phyloP scores from a whole-genome alignment of 2,888 invertebrate species.

The Eugnorisma glareosa region DNA sequence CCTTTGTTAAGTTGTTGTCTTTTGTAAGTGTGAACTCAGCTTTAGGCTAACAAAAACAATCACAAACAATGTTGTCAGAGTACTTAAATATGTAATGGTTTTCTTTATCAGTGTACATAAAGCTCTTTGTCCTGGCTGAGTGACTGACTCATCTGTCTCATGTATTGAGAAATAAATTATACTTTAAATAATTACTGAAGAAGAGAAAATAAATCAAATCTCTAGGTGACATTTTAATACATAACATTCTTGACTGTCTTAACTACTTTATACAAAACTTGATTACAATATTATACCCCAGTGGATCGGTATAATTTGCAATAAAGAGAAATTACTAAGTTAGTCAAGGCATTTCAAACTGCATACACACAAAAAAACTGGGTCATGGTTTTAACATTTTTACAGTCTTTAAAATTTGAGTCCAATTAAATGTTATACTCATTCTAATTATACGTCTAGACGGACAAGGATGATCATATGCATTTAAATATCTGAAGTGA shows the following conservation, averaged over 20 bases:
- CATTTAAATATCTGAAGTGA: conserved; percentile 1
- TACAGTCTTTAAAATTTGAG: not conserved
- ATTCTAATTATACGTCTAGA: not conserved
- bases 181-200: not conserved
- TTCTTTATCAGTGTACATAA: conserved; percentile 59
- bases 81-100: conserved; percentile 53
- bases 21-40: conserved; percentile 22
- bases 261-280: not conserved
- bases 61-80: conserved; percentile 53
- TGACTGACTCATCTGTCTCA: conserved; percentile 52
- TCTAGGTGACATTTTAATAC: not conserved
- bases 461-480: not conserved
- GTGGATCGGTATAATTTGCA: conserved; percentile 2
- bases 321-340: conserved; percentile 37
- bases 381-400: conserved; percentile 59
- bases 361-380: conserved; percentile 34
- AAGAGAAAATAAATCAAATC: not conserved
- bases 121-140: conserved; percentile 60
- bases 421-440: conserved; percentile 11
- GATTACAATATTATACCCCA: not conserved
- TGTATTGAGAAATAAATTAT: conserved; percentile 13
- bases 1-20: conserved; percentile 23
- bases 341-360: conserved; percentile 29
- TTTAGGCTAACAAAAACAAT: conserved; percentile 42
- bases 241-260: not conserved